Conservation (phyloP, 1,140 invertebrate species). For the Maniola jurtina region DNA sequence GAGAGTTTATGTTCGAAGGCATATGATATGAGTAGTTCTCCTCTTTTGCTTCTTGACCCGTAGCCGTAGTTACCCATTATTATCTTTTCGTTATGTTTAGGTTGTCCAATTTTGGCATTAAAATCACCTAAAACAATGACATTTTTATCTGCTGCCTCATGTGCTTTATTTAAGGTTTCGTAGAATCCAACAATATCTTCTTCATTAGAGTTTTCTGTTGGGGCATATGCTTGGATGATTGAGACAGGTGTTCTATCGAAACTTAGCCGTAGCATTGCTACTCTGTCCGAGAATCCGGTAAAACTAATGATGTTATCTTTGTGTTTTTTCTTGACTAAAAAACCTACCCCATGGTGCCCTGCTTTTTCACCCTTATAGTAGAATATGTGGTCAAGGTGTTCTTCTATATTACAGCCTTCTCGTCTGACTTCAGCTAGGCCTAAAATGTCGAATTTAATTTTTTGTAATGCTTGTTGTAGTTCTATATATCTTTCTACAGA, state of each 20-base stretch:
- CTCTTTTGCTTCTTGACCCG: constrained; percentile 22
- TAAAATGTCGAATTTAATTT: constrained; percentile 12
- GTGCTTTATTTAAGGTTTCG: constrained; percentile 17
- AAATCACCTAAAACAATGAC: no score
- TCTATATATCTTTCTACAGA: constrained; percentile 4
- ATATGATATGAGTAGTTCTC: constrained; percentile 23
- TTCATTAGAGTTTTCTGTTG: constrained; percentile 5
- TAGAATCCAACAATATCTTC: constrained; percentile 17
- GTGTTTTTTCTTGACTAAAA: no score
- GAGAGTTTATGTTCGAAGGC: no score
- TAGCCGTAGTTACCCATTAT: constrained; percentile 25
- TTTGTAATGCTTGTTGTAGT: neutral
- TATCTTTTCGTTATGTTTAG: constrained; percentile 19
- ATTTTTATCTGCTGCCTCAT: neutral
- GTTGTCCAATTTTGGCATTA: constrained; percentile 24
- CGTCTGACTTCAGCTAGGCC: constrained; percentile 14
- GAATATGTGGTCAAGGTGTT: constrained; percentile 13
- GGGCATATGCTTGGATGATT: constrained; percentile 18
- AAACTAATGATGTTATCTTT: constrained; percentile 19
- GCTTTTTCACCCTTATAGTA: constrained; percentile 1
- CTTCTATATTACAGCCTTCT: constrained; percentile 1
- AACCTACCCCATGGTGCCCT: constrained; percentile 14
- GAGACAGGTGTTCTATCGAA: neutral
- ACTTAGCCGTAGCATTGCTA: constrained; percentile 2
- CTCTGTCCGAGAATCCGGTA: neutral